A percentile compares a stretch with the other conserved stretches of the same genome.
These are phyloP conservation scores for Perognathus longimembris DNA, from an alignment of 2,113 vertebrate genomes.

Conservation along the genomic window DNA sequence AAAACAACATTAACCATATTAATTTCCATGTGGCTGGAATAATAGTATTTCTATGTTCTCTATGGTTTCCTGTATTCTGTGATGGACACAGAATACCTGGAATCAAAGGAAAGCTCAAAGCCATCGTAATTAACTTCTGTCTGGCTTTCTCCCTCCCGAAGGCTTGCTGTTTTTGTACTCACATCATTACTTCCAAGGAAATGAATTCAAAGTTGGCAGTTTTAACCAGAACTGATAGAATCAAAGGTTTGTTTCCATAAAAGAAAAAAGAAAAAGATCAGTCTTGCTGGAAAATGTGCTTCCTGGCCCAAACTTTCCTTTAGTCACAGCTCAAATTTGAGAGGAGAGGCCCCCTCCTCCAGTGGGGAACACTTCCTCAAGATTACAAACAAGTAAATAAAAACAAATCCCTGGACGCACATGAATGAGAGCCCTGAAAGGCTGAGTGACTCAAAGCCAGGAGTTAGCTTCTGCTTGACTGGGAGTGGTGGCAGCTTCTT, in stretches of 20 bases:
- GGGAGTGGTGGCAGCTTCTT: constrained; percentile 34
- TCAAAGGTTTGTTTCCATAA: not conserved
- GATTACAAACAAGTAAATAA: constrained; percentile 59
- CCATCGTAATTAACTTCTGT: not conserved
- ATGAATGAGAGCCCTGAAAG: constrained; percentile 33
- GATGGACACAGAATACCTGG: not conserved
- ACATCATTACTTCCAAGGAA: constrained; percentile 30
- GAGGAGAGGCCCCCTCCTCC: not conserved
- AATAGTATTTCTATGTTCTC: not conserved
- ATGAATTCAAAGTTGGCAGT: constrained; percentile 55
- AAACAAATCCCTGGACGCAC: constrained; percentile 34
- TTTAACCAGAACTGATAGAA: not conserved
- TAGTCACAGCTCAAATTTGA: not conserved
- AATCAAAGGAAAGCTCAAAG: not conserved
- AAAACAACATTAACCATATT: not conserved
- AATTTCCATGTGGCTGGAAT: not conserved
- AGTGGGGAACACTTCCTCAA: not conserved
- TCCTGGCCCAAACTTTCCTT: not conserved
- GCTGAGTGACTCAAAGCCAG: not conserved
- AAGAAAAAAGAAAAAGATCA: not conserved
- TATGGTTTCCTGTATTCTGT: not conserved
- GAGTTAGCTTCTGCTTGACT: not conserved
- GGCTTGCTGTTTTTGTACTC: constrained; percentile 12
- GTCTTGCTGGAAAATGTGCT: not conserved
- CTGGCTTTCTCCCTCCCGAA: not conserved